Evolutionary conservation across 2,113 vertebrate species (phyloP).

Genomic region (Mormyrus iriodes): DNA sequence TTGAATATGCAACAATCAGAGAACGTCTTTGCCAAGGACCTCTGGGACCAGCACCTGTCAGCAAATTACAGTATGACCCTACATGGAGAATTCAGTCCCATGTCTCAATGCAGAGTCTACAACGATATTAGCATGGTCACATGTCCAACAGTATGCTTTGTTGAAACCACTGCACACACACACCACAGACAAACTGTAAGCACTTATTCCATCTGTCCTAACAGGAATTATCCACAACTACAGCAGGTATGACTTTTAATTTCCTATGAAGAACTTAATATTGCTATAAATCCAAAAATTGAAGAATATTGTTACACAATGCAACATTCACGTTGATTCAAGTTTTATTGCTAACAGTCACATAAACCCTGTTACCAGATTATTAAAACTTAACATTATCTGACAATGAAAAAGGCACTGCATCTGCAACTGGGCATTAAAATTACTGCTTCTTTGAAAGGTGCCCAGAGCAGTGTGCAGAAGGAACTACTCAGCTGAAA

Average conservation of each 20-base stretch:
- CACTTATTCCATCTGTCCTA: slow-evolving; percentile 44
- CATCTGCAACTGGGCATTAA: not conserved
- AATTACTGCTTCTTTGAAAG: slow-evolving; percentile 28
- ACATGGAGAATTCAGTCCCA: slow-evolving; percentile 40
- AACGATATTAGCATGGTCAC: slow-evolving; percentile 49
- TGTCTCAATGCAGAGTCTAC: slow-evolving; percentile 36
- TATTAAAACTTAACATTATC: not conserved
- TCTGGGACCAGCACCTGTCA: slow-evolving; percentile 42
- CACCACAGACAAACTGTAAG: slow-evolving; percentile 42
- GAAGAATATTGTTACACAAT: not conserved
- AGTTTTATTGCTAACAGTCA: not conserved
- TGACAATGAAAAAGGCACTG: not conserved
- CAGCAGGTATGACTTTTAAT: slow-evolving; percentile 20
- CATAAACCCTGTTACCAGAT: not conserved
- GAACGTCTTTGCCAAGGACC: slow-evolving; percentile 28
- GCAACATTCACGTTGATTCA: not conserved
- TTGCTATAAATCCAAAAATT: not conserved
- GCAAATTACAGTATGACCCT: slow-evolving; percentile 24
- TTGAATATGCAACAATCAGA: slow-evolving; percentile 42
- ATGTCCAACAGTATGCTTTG: slow-evolving; percentile 43
- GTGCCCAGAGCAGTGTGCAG: slow-evolving; percentile 44
- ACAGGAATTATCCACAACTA: slow-evolving; percentile 32
- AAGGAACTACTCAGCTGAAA: slow-evolving; percentile 34
- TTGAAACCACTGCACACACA: slow-evolving; percentile 39
- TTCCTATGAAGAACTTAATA: not conserved